Evolutionary conservation across 2,888 invertebrate species (phyloP).

Genomic region (Metacarcinus magister): DNA sequence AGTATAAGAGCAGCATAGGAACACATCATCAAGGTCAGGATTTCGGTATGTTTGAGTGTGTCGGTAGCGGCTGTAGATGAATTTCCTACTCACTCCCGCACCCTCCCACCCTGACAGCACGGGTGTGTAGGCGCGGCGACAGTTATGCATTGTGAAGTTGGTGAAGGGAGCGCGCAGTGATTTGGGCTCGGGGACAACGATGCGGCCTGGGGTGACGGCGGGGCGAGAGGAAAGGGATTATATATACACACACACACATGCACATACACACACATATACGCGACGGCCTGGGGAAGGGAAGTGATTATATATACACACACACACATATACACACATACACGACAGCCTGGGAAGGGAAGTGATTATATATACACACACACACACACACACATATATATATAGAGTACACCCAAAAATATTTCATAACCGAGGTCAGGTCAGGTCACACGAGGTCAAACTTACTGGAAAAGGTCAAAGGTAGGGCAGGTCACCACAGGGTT

Average conservation of each 20-base stretch:
- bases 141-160: constrained; percentile 90
- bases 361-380: neutral
- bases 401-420: neutral
- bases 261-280: too few species aligned
- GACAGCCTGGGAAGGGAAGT: neutral
- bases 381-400: neutral
- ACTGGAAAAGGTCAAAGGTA: constrained; percentile 95
- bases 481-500: constrained; percentile 99
- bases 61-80: constrained; percentile 93
- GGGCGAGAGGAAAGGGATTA: neutral
- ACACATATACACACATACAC: too few species aligned
- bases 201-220: constrained; percentile 87
- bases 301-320: neutral
- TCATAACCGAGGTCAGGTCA: neutral
- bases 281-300: constrained; percentile 87
- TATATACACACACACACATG: too few species aligned
- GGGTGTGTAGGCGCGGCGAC: constrained; percentile 85
- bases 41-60: constrained; percentile 90
- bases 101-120: constrained; percentile 85
- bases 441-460: constrained; percentile 55
- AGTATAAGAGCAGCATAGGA: constrained; percentile 78
- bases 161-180: constrained; percentile 88
- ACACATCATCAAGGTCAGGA: constrained; percentile 80
- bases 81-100: constrained; percentile 90
- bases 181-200: constrained; percentile 90